phyloP scores from a whole-genome alignment of 2,113 vertebrate genomes.

The Nibea coibor region DNA sequence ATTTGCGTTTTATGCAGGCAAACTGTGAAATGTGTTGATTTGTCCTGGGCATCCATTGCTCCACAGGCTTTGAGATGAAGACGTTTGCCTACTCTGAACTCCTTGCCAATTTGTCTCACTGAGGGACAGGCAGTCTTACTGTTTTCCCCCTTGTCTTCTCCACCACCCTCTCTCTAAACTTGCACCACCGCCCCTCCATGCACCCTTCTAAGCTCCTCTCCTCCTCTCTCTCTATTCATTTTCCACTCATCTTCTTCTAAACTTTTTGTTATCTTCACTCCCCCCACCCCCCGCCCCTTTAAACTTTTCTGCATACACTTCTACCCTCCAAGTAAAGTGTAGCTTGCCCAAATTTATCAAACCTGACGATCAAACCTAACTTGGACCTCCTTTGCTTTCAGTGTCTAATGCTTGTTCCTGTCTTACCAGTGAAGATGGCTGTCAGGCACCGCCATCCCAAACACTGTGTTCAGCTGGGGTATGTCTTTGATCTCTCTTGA shows the following conservation, averaged over 20 bases:
- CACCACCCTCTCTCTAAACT: slow-evolving; percentile 30
- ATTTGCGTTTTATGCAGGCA: slow-evolving; percentile 72
- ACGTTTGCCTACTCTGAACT: slow-evolving; percentile 73
- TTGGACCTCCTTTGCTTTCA: slow-evolving; percentile 63
- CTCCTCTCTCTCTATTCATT: background rate
- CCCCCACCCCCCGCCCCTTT: background rate
- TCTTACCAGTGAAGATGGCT: slow-evolving; percentile 70
- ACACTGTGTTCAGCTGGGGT: slow-evolving; percentile 58
- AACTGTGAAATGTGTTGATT: slow-evolving; percentile 71
- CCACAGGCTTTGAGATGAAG: slow-evolving; percentile 72
- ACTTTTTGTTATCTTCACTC: slow-evolving; percentile 22
- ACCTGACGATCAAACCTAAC: slow-evolving; percentile 24
- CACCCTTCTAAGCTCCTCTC: slow-evolving; percentile 1
- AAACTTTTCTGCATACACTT: slow-evolving; percentile 24
- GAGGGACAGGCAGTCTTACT: slow-evolving; percentile 52
- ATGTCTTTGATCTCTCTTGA: slow-evolving; percentile 81
- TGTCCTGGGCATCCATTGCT: slow-evolving; percentile 73
- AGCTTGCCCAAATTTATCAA: slow-evolving; percentile 59
- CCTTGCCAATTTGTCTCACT: slow-evolving; percentile 70
- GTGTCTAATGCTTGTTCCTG: slow-evolving; percentile 64
- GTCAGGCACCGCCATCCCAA: slow-evolving; percentile 73
- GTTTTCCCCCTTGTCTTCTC: slow-evolving; percentile 31
- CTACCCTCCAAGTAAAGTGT: slow-evolving; percentile 29
- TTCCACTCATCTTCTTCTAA: slow-evolving; percentile 12
- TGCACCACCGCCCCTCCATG: background rate